Evolutionary conservation across 2,888 invertebrate genomes (phyloP).

Genomic region (Pseudeuparius sepicola): DNA sequence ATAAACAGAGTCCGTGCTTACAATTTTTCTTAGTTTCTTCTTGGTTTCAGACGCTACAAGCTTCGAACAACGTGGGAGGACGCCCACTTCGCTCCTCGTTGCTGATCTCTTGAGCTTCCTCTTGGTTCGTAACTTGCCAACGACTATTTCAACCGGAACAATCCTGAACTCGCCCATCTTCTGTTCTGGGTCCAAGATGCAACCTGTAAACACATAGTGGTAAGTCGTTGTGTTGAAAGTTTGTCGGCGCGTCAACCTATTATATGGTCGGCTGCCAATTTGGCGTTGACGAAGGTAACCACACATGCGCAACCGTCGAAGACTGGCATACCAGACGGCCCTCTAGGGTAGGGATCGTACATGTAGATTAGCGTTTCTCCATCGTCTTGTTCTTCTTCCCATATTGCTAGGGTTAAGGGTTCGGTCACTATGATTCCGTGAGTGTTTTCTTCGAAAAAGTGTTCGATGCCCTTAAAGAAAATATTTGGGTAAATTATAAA

Average conservation of each 20-base stretch:
- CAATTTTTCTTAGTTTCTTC: conserved; percentile 27
- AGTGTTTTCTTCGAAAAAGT: conserved; percentile 46
- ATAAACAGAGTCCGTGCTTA: conserved; percentile 15
- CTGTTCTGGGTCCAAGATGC: conserved; percentile 38
- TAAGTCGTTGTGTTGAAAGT: neutral
- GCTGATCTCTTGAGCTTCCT: conserved; percentile 19
- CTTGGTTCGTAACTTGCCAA: conserved; percentile 22
- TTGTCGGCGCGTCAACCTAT: conserved; percentile 31
- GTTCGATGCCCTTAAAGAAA: conserved; percentile 40
- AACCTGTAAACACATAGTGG: conserved; percentile 28
- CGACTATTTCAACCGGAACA: conserved; percentile 34
- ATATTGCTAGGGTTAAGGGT: conserved; percentile 42
- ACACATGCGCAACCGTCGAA: conserved; percentile 45
- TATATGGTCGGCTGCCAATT: conserved; percentile 43
- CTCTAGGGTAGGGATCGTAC: conserved; percentile 47
- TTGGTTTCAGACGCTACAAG: conserved; percentile 23
- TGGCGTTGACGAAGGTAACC: conserved; percentile 43
- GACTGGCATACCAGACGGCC: conserved; percentile 37
- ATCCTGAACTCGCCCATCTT: conserved; percentile 38
- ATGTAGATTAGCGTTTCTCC: conserved; percentile 47
- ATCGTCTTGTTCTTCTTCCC: conserved; percentile 37
- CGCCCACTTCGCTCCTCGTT: conserved; percentile 18
- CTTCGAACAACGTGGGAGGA: conserved; percentile 24
- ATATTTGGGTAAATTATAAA: too few species aligned
- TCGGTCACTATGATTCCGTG: conserved; percentile 46